Conservation (phyloP, 2,113 vertebrate species). For the Progne subis region DNA sequence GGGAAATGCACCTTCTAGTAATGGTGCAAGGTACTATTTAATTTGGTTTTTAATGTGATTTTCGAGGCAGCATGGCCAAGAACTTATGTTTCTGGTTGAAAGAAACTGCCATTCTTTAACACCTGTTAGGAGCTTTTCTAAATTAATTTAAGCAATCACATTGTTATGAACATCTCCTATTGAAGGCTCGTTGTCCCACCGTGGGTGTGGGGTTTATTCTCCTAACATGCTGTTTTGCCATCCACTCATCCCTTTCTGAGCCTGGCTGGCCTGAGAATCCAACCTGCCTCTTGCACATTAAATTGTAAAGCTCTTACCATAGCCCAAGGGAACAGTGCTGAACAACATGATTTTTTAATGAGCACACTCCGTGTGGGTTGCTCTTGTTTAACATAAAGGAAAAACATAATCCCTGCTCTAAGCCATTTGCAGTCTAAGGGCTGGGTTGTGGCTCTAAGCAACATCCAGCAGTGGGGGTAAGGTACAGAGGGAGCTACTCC, state of each 20-base stretch:
- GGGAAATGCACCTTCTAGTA: neutral
- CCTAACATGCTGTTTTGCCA: neutral
- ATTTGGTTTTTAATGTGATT: neutral
- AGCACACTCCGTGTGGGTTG: constrained; percentile 34
- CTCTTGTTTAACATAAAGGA: constrained; percentile 59
- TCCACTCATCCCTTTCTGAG: neutral
- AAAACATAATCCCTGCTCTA: constrained; percentile 45
- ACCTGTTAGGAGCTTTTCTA: neutral
- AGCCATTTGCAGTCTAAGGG: constrained; percentile 39
- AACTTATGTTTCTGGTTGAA: neutral
- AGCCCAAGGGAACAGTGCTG: constrained; percentile 42
- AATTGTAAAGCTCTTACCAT: neutral
- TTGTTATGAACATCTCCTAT: neutral
- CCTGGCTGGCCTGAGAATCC: neutral
- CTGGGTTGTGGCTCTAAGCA: constrained; percentile 27
- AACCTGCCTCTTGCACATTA: neutral
- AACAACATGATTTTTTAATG: constrained; percentile 65
- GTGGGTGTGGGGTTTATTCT: neutral
- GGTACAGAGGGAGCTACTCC: neutral
- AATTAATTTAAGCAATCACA: neutral
- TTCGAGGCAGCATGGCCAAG: neutral
- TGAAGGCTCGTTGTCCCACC: neutral
- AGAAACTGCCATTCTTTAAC: neutral
- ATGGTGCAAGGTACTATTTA: neutral
- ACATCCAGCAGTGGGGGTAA: neutral